Base-by-base conservation (phyloP, 2,888 invertebrate genomes). In the Heliconius ethilla region DNA sequence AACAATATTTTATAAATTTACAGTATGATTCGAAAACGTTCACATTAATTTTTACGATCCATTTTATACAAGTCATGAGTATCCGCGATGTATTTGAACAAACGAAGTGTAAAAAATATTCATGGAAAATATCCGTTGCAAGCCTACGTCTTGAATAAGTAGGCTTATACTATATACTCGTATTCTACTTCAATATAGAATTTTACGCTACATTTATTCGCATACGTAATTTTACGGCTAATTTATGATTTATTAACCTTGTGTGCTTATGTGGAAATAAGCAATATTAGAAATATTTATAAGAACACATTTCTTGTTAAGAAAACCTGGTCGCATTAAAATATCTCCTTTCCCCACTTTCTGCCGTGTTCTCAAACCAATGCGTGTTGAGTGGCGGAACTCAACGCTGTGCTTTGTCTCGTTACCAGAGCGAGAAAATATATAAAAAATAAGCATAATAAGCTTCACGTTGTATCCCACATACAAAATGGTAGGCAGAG, bases 61-160 rank as follows among this genome's bases (percentile, higher is more conserved):
- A 59, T 59, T 59, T 59, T 59, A 59, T 2, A n/a, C 3, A n/a
- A 59, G 4, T 59, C 59, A 27, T 63, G 11, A 63, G 3, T 63
- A 27, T 63, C 62, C 15, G 0, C 63, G 25, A 63, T 63, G 15
- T 63, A 63, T 67, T 67, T 25, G 67, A 40, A 40, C n/a, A n/a
- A 67, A 69, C 40, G 67, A 69, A 22, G 67, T 69, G 67, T 40
- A 40, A 69, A 69, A 67, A 37, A 69, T 40, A 69, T 69, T 69
- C 67, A 69, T 69, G 25, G 40, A 69, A 69, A 69, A 69, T 40
- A 69, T n/a, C 40, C 67, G 40, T 69, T 69, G 37, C 11, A 25
- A 69, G 67, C 40, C 37, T 40, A 40, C 40, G 67, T 66, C 33
- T 66, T 22, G 33, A 66, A 66, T 66, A 59, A 29, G 27, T 63